Base-by-base conservation (phyloP, 2,888 invertebrate genomes). In the Eucriotettix oculatus region DNA sequence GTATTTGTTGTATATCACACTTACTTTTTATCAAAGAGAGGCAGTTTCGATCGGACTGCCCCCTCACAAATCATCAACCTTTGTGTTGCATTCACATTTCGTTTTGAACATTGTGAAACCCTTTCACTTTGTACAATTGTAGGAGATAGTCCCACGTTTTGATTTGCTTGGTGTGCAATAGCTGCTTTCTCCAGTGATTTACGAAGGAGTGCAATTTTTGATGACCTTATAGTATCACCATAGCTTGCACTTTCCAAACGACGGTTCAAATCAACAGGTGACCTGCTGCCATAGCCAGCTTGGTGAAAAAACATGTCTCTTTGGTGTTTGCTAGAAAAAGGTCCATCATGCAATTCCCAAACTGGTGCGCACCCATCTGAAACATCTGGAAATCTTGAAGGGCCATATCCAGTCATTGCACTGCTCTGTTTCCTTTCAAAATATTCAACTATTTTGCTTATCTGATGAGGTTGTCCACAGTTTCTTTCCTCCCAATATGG, bases 371-470 rank as follows among this genome's bases (percentile, higher is more conserved):
- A 17, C 16, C 29, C 42, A 11, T 43, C 56, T 52, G 57, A 60
- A 63, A 53, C 72, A 56, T 73, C 72, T 11, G 72, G 68, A 40
- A 74, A 71, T 65, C 70, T 72, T 10, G 72, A 66, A 61, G 71
- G 72, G 11, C 71, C 70, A 29, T 29, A 29, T 57, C 42, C 44
- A 12, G 43, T 29, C 42, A 58, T 54, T 16, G 57, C 59, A 42
- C 57, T 42, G 41, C 61, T 62, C 54, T 75, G 70, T 71, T 89
- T 86, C 56, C 87, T 77, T 74, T 92, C 91, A 73, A 92, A 91
- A 73, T 91, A 91, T 69, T 91, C 90, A 42, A 92, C 91, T 66
- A 91, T 91, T 69, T 84, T 84, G 57, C 88, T 85, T 66, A 90
- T 90, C 71, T 86, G 82, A 65, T 84, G 79, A 65, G 82, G 80